Conservation (phyloP, 1,140 invertebrate species). For the Chymomyza costata region DNA sequence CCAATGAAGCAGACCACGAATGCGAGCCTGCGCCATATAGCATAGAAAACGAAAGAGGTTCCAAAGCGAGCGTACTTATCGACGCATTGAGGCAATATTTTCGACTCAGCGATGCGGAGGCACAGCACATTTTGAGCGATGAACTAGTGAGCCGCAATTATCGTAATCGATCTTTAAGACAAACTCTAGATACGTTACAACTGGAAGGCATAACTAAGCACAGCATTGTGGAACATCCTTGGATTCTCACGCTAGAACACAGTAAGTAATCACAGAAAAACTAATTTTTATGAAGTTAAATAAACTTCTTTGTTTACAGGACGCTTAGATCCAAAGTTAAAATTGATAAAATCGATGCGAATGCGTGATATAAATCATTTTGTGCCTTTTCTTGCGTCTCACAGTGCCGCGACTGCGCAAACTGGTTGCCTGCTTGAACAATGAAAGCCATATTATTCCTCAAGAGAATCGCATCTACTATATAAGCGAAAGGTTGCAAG, state of each 20-base stretch:
- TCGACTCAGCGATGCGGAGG: constrained; percentile 34
- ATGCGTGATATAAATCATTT: constrained; percentile 65
- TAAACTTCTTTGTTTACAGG: no score
- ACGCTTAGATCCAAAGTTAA: constrained; percentile 40
- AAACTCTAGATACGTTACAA: constrained; percentile 39
- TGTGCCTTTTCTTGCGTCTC: constrained; percentile 59
- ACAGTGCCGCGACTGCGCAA: constrained; percentile 50
- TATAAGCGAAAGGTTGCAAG: constrained; percentile 56
- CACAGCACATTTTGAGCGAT: constrained; percentile 41
- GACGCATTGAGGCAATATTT: constrained; percentile 42
- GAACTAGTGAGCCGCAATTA: constrained; percentile 49
- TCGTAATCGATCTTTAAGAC: constrained; percentile 21
- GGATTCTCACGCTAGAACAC: constrained; percentile 51
- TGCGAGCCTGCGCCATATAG: constrained; percentile 45
- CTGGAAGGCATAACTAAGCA: constrained; percentile 46
- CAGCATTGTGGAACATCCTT: constrained; percentile 64
- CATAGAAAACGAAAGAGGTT: constrained; percentile 32
- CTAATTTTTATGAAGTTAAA: background rate
- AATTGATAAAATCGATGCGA: constrained; percentile 43
- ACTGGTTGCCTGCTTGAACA: constrained; percentile 34
- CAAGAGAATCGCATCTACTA: constrained; percentile 68
- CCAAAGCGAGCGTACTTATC: constrained; percentile 16
- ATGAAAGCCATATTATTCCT: constrained; percentile 31
- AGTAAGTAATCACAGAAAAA: constrained; percentile 38
- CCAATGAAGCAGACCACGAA: constrained; percentile 40